phyloP scores from a whole-genome alignment of 2,113 vertebrate genomes.

The Syrrhaptes paradoxus region DNA sequence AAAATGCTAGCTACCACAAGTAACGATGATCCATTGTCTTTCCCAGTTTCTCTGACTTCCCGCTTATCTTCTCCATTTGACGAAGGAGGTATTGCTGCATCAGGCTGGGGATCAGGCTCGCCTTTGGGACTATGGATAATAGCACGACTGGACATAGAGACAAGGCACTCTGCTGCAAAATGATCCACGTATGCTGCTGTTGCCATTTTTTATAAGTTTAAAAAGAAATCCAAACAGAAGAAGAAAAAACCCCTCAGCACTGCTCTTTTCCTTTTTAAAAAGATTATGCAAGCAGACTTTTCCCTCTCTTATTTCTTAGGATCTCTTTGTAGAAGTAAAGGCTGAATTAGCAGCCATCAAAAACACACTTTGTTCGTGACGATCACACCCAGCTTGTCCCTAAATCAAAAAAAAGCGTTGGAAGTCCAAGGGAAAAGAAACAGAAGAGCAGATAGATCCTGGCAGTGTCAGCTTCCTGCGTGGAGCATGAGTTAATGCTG shows the following conservation, averaged over 20 bases:
- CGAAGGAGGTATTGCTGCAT: conserved; percentile 68
- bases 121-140: conserved; percentile 84
- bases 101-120: conserved; percentile 79
- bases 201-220: conserved; percentile 79
- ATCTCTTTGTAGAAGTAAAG: conserved; percentile 23
- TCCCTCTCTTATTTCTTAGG: conserved; percentile 11
- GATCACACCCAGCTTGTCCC: conserved; percentile 62
- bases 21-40: conserved; percentile 87
- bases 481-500: neutral
- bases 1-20: conserved; percentile 94
- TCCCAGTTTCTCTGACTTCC: conserved; percentile 76
- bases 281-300: neutral
- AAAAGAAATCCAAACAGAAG: conserved; percentile 27
- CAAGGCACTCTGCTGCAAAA: conserved; percentile 98
- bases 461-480: conserved; percentile 27
- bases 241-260: neutral
- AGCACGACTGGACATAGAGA: conserved; percentile 94
- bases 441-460: neutral
- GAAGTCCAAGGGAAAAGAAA: neutral
- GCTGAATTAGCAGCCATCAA: conserved; percentile 56
- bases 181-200: conserved; percentile 86
- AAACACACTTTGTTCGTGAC: conserved; percentile 44
- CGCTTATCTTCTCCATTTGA: conserved; percentile 79
- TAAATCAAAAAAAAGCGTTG: conserved; percentile 20
- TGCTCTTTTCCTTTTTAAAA: conserved; percentile 2